Base-by-base conservation (phyloP, 2,888 invertebrate species). In the Tricholauxania praeusta region DNA sequence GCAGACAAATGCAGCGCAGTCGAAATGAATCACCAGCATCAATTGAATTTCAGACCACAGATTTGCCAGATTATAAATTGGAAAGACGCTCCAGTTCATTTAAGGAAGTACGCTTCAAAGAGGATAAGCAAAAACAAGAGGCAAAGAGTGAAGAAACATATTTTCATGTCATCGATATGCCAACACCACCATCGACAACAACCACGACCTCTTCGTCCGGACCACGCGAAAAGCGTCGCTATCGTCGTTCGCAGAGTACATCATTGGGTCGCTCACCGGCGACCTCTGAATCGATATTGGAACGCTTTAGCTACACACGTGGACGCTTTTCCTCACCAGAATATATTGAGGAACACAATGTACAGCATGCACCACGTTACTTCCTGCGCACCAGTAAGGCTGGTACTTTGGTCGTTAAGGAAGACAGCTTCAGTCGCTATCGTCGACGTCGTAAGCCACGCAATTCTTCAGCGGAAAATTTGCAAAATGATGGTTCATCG, bases 371-470 rank as follows among this genome's bases (percentile, higher is more conserved):
- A 7, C 84, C 85, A 17, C 87, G 86, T 65, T 90, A 90, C 78
- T 88, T 84, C 75, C 84, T 89, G 67, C 85, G 90, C 77, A 89
- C 89, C 48, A 88, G 89, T 79, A 88, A 88, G 74, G 90, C 90
- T 15, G 90, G 90, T 47, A 90, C 90, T 51, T 81, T 90, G 76
- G 84, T 90, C 72, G 87, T 90, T 70, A 86, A 87, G 69, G 88
- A 89, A 72, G 89, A 90, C 71, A 88, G 85, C 81, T 87, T 88
- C 60, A 80, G 75, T 55, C 79, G 80, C 0, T 81, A 81, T 74
- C 84, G 85, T 19, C 80, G 83, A 64, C 78, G 82, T 57, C 84
- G 87, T 10, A 81, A 87, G 17, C 82, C 78, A 10, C 78, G 79
- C 15, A 78, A 80, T 32, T 83, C 82, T 1, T 84, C 83, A 51